phyloP scores from a whole-genome alignment of 2,113 vertebrate genomes.

The Bungarus multicinctus region DNA sequence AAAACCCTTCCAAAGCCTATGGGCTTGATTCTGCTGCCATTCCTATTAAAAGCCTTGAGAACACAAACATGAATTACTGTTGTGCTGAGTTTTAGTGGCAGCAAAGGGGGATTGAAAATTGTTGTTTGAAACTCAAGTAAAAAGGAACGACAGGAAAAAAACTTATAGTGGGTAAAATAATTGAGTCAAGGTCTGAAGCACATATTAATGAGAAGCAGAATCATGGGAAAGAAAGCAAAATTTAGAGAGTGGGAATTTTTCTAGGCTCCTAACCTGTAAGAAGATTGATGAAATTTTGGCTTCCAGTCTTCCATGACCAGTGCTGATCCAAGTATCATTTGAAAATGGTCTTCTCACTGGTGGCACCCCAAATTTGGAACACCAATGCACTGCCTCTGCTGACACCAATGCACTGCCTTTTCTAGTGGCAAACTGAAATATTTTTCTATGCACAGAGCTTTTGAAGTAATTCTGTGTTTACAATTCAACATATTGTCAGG shows the following conservation, averaged over 20 bases:
- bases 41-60: slow-evolving; percentile 3
- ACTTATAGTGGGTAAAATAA: background rate
- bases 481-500: background rate
- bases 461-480: background rate
- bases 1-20: slow-evolving; percentile 2
- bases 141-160: background rate
- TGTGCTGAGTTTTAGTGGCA: background rate
- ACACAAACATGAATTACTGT: background rate
- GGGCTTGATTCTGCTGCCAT: background rate
- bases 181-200: background rate
- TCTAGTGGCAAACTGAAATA: background rate
- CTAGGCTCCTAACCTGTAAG: background rate
- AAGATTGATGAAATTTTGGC: background rate
- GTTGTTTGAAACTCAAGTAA: background rate
- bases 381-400: background rate
- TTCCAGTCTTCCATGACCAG: background rate
- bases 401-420: background rate
- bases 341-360: background rate
- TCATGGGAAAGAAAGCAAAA: background rate
- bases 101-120: background rate
- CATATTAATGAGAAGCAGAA: background rate
- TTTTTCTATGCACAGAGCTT: background rate
- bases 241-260: background rate
- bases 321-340: too few species aligned
- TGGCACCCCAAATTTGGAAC: background rate